Evolutionary conservation across 35 echinoderm and acorn worm species (phyloP), one percentile per base, ranked within the genome.

Genomic region (Chiridota heheva): DNA sequence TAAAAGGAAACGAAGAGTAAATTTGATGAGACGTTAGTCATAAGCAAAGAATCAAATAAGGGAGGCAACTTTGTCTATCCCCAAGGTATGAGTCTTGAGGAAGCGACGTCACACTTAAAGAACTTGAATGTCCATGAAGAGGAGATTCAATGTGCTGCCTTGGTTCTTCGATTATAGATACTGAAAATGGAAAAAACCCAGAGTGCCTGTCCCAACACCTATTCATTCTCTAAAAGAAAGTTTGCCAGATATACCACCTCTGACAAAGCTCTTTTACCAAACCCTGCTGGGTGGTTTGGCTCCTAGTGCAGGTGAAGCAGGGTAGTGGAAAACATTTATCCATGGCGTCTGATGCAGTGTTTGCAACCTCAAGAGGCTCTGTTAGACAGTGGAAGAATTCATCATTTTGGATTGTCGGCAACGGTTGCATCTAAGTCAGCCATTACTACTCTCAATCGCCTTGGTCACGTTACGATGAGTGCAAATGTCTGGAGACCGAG

Each of bases 351-450:
- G 86, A 89, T 75, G 79, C 86, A 58, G 73, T 82, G 37, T 83
- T 82, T 46, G 62, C 25, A 29, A 42, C 68, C 27, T 57, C 45
- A 34, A 44, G 69, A 44, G 81, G 80, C 15, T 51, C 1, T 5
- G 89, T 91, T 18, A 53, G 37, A 55, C 82, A 82, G 31, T 91
- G 75, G 82, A 91, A 91, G 30, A 7, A 86, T 48, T 48, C 61
- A 47, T 77, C 73, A 10, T 55, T 91, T 91, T 44, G 82, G 82
- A 29, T 28, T 87, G 16, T 38, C 62, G 33, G 57, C 58, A n/a
- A 69, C 82, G 24, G 38, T 76, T 22, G 89, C 82, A 69, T 80
- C 72, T 36, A 85, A 86, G 40, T 46, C 42, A 60, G 60, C 75
- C 3, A 39, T 91, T 25, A 91, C 75, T 57, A 70, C 86, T 28